Conservation (phyloP, 2,888 invertebrate species). For the Ormyrus rosae region DNA sequence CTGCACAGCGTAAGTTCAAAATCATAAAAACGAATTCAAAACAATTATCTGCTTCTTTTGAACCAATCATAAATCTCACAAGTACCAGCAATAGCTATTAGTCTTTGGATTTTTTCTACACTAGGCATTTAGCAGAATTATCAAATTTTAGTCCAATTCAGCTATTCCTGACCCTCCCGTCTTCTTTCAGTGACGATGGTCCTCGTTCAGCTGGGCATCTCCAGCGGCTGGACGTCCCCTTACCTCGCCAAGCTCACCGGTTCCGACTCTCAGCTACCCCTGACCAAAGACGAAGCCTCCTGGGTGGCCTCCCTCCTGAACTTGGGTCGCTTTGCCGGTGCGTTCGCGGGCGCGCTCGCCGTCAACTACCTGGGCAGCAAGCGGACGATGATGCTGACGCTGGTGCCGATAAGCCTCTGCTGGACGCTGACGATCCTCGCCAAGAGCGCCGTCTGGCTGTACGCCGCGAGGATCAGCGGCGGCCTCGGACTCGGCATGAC, state of each 20-base stretch:
- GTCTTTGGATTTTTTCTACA: no score
- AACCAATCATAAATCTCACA: no score
- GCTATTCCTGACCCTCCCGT: background rate
- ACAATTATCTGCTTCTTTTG: no score
- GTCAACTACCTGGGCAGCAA: conserved; percentile 65
- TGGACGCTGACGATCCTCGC: conserved; percentile 64
- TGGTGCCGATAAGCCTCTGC: conserved; percentile 60
- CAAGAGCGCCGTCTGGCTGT: conserved; percentile 60
- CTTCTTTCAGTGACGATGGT: conserved; percentile 47
- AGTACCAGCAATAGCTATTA: no score
- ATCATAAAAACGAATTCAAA: no score
- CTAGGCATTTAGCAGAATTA: no score
- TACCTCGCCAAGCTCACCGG: conserved; percentile 61
- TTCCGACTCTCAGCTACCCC: conserved; percentile 58
- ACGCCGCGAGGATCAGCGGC: conserved; percentile 59
- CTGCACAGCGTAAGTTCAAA: no score
- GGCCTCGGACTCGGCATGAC: conserved; percentile 66
- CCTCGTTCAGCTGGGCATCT: conserved; percentile 47
- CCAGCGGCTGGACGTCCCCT: conserved; percentile 67
- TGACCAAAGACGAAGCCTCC: conserved; percentile 64
- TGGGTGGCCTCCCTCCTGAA: conserved; percentile 68
- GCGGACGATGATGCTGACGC: conserved; percentile 60
- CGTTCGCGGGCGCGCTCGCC: conserved; percentile 59
- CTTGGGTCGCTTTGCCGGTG: conserved; percentile 65
- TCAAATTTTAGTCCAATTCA: background rate